A percentile compares a stretch with the other conserved stretches of the same genome.
phyloP scores from a whole-genome alignment of 2,888 invertebrate species.

The Acanthosepion lycidas region DNA sequence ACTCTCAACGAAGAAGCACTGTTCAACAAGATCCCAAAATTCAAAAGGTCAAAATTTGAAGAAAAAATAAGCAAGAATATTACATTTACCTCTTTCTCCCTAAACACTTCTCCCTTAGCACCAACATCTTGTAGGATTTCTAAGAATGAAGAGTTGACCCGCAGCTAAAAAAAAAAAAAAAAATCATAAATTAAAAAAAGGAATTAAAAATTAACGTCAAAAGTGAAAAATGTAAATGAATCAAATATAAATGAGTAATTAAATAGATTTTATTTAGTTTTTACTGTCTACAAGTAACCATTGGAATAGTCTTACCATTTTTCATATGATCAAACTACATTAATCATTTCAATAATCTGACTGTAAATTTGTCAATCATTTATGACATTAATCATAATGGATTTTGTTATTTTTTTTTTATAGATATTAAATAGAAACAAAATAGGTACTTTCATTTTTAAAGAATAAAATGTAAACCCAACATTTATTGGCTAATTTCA shows the following conservation, averaged over 20 bases:
- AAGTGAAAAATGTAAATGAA: neutral
- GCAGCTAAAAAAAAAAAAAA: slow-evolving; percentile 57
- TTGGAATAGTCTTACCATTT: neutral
- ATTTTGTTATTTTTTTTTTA: too few relatives aligned
- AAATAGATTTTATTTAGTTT: neutral
- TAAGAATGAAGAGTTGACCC: slow-evolving; percentile 59
- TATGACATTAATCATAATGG: too few relatives aligned
- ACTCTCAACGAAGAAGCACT: neutral
- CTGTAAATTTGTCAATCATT: too few relatives aligned
- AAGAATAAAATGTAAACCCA: too few relatives aligned
- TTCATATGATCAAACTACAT: too few relatives aligned
- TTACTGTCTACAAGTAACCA: neutral
- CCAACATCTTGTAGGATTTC: slow-evolving; percentile 59
- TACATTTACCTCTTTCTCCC: slow-evolving; percentile 61
- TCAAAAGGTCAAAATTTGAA: too few relatives aligned
- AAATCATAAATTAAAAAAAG: neutral
- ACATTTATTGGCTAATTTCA: too few relatives aligned
- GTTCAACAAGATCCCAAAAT: neutral
- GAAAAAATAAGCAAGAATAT: neutral
- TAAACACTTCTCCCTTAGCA: slow-evolving; percentile 62
- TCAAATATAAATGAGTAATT: neutral
- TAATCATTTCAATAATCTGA: too few relatives aligned
- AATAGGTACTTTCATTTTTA: too few relatives aligned
- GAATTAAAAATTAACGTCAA: neutral
- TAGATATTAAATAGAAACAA: too few relatives aligned